A percentile compares a stretch with the other conserved stretches of the same genome.
Conservation (phyloP, 2,888 invertebrate genomes). For the Idaea straminata region DNA sequence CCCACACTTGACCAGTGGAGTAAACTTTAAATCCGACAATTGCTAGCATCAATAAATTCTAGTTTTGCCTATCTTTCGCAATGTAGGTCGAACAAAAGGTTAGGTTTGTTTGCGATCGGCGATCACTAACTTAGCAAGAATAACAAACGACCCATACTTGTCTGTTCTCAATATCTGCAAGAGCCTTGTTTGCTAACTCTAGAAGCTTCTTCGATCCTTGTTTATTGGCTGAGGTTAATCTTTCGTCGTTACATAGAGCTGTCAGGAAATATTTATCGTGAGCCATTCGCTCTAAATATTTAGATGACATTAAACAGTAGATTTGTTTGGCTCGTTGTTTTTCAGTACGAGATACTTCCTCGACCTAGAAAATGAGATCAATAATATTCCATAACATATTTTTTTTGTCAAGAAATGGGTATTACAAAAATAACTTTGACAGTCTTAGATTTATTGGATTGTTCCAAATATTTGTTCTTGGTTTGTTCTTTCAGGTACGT, state of each 20-base stretch:
- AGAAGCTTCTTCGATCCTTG: conserved; percentile 58
- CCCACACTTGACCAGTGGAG: conserved; percentile 12
- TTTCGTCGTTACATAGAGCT: conserved; percentile 63
- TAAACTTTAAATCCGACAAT: conserved; percentile 21
- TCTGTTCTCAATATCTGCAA: conserved; percentile 62
- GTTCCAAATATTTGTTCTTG: too few species aligned
- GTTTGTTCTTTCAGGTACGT: neutral
- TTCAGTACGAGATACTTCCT: conserved; percentile 64
- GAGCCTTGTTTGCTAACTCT: conserved; percentile 59
- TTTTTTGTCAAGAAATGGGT: conserved; percentile 20
- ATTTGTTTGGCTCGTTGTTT: conserved; percentile 62
- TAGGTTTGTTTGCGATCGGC: conserved; percentile 9
- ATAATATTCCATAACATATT: conserved; percentile 19
- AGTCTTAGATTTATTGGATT: too few species aligned
- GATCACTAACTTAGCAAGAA: neutral
- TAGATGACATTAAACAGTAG: conserved; percentile 69
- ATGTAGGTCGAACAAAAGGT: conserved; percentile 2
- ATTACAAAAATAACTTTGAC: too few species aligned
- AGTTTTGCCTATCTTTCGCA: conserved; percentile 19
- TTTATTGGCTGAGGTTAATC: conserved; percentile 65
- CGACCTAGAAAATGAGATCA: conserved; percentile 47
- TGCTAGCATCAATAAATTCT: conserved; percentile 29
- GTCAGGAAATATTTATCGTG: conserved; percentile 73
- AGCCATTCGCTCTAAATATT: conserved; percentile 74
- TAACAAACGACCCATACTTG: conserved; percentile 46